These are phyloP conservation scores for Torymus auratus DNA, from an alignment of 2,888 invertebrate species.

Conservation along the genomic window DNA sequence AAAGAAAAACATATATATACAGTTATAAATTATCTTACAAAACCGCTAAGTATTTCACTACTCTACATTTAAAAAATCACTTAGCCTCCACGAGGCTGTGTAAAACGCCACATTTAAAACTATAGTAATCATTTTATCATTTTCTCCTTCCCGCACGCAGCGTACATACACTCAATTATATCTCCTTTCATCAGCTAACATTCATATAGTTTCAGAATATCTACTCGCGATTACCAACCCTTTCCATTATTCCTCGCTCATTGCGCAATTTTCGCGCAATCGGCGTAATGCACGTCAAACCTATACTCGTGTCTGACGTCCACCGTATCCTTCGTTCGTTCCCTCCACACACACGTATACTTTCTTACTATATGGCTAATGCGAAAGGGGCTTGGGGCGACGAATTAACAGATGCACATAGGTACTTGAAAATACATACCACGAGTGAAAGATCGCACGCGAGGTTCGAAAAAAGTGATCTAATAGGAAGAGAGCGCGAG, in stretches of 20 bases:
- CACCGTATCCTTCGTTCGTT: neutral
- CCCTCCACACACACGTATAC: constrained; percentile 12
- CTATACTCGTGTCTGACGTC: neutral
- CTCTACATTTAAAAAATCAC: no score
- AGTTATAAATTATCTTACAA: no score
- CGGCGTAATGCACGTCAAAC: neutral
- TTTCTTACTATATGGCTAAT: constrained; percentile 50
- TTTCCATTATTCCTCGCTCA: neutral
- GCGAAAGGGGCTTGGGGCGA: constrained; percentile 64
- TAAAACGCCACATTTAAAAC: no score
- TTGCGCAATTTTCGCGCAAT: constrained; percentile 1
- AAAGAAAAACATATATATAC: no score
- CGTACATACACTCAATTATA: no score
- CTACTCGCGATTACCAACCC: neutral
- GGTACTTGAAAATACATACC: neutral
- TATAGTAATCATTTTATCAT: no score
- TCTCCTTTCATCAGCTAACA: neutral
- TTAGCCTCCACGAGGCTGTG: no score
- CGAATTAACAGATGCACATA: constrained; percentile 64
- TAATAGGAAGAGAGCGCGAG: constrained; percentile 14
- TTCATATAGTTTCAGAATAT: neutral
- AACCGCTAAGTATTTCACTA: no score
- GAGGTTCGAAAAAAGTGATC: constrained; percentile 16
- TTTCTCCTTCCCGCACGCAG: no score
- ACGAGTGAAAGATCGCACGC: no score